Percentiles rank a stretch among this genome's conserved stretches.
These are phyloP conservation scores for Tupiocoris notatus DNA, from an alignment of 2,888 invertebrate genomes.

Conservation along the genomic window DNA sequence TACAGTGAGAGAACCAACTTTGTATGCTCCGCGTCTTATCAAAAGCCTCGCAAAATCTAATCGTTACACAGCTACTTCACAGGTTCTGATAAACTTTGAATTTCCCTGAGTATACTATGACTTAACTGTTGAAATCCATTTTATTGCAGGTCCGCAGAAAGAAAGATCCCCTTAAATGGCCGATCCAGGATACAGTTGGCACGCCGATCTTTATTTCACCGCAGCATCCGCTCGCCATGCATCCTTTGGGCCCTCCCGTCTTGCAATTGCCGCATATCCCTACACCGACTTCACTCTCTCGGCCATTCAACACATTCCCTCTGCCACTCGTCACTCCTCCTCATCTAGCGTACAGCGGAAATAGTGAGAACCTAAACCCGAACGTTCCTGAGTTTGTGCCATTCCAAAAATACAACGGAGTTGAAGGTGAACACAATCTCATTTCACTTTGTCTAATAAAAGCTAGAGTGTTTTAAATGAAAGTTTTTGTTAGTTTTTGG, in stretches of 20 bases:
- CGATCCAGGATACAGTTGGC: conserved; percentile 64
- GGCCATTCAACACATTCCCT: conserved; percentile 51
- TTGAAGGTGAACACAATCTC: not conserved
- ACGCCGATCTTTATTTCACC: conserved; percentile 47
- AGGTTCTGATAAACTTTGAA: no score
- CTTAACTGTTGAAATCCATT: not conserved
- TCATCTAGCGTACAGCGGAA: conserved; percentile 63
- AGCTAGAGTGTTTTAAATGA: no score
- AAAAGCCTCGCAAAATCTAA: no score
- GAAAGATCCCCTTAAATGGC: conserved; percentile 84
- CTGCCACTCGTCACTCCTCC: conserved; percentile 69
- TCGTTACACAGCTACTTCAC: no score
- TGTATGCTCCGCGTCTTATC: no score
- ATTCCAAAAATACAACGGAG: conserved; percentile 47
- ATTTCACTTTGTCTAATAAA: no score
- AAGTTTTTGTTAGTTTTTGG: no score
- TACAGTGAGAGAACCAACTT: no score
- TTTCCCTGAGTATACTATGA: no score
- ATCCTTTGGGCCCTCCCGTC: conserved; percentile 50
- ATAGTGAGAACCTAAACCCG: conserved; percentile 69
- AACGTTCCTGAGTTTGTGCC: conserved; percentile 86
- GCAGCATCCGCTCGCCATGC: conserved; percentile 50
- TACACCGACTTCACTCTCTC: not conserved
- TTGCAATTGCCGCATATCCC: conserved; percentile 43
- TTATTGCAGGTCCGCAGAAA: conserved; percentile 72